A percentile compares a stretch with the other conserved stretches of the same genome.
phyloP scores from a whole-genome alignment of 2,797 vertebrate genomes.

The Anguilla pacifica region DNA sequence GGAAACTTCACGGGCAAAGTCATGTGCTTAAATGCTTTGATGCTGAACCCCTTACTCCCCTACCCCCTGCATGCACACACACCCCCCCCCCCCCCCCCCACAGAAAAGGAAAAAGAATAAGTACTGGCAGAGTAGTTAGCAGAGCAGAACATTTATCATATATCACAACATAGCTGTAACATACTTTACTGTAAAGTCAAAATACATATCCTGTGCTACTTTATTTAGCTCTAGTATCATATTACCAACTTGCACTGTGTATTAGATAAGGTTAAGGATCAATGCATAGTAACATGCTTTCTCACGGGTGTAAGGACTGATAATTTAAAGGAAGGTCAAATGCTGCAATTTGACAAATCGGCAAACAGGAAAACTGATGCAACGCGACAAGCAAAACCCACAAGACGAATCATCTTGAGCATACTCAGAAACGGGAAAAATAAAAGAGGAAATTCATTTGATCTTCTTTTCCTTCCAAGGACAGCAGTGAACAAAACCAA shows the following conservation, averaged over 20 bases:
- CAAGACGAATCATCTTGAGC: constrained; percentile 38
- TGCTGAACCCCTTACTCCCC: background rate
- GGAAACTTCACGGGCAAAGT: constrained; percentile 2
- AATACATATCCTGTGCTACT: constrained; percentile 54
- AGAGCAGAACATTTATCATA: constrained; percentile 24
- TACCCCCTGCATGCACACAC: background rate
- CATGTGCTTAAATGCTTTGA: constrained; percentile 8
- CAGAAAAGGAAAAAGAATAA: background rate
- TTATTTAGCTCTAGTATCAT: constrained; percentile 55
- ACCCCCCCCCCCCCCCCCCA: background rate
- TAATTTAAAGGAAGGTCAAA: constrained; percentile 47
- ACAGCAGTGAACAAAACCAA: constrained; percentile 45
- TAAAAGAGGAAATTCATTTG: constrained; percentile 33
- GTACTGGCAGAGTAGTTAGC: background rate
- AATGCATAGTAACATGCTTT: constrained; percentile 52
- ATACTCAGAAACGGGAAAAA: constrained; percentile 39
- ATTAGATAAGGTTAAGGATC: constrained; percentile 48
- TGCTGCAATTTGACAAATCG: constrained; percentile 55
- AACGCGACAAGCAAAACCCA: constrained; percentile 39
- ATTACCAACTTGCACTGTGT: constrained; percentile 51
- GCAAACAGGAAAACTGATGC: constrained; percentile 41
- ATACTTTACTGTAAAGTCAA: constrained; percentile 23
- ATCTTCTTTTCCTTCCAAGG: constrained; percentile 44
- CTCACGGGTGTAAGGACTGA: constrained; percentile 51
- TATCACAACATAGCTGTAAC: constrained; percentile 24